Percentiles rank a stretch among this genome's conserved stretches.
Evolutionary conservation across 2,113 vertebrate species (phyloP).

Genomic region (Puffinus mauretanicus): DNA sequence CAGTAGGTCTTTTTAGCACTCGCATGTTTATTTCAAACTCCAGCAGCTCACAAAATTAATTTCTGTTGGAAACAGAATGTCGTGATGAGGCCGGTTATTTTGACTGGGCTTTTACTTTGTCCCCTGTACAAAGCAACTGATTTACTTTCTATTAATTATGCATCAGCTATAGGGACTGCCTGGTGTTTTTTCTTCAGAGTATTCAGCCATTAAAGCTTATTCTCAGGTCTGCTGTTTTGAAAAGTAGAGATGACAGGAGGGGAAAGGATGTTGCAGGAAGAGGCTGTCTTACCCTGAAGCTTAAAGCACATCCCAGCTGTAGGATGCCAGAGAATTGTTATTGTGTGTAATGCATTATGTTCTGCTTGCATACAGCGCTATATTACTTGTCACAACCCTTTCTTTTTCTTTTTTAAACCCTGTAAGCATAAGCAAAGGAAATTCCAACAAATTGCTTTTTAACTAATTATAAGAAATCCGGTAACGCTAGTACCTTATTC

Average conservation of each 20-base stretch:
- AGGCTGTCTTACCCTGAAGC: background rate
- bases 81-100: constrained; percentile 10
- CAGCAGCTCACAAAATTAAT: constrained; percentile 40
- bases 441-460: background rate
- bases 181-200: background rate
- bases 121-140: background rate
- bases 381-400: background rate
- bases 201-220: background rate
- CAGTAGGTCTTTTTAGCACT: constrained; percentile 25
- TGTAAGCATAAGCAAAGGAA: background rate
- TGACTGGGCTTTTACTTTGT: background rate
- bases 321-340: background rate
- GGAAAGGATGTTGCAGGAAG: background rate
- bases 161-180: background rate
- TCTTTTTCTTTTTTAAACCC: background rate
- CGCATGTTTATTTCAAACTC: constrained; percentile 11
- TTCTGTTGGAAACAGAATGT: constrained; percentile 29
- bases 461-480: constrained; percentile 38
- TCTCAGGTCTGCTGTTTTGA: background rate
- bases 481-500: background rate
- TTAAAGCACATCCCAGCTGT: background rate
- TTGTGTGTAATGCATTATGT: background rate
- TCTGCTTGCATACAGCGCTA: background rate
- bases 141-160: constrained; percentile 24
- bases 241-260: background rate